Conservation (phyloP, 2,888 invertebrate species). For the Rhodophaea formosa region DNA sequence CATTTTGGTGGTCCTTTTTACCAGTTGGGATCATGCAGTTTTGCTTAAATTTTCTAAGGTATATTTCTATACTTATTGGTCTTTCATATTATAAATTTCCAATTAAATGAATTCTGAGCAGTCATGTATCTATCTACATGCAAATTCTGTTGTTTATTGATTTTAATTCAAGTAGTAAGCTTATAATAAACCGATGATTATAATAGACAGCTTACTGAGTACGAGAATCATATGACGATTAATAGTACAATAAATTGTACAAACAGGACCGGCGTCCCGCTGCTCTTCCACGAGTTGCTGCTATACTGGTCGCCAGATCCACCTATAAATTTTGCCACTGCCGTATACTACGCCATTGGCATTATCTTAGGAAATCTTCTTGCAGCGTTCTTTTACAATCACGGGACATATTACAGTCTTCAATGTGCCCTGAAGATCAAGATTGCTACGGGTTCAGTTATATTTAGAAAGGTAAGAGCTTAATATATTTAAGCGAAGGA, state of each 20-base stretch:
- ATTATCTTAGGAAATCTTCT: background rate
- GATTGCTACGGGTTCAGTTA: background rate
- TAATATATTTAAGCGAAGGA: background rate
- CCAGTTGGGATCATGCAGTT: slow-evolving; percentile 6
- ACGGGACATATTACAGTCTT: background rate
- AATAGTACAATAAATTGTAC: background rate
- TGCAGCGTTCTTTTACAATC: slow-evolving; percentile 6
- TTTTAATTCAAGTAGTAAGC: too few relatives aligned
- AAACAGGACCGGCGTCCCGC: background rate
- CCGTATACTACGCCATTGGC: slow-evolving; percentile 3
- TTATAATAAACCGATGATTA: too few relatives aligned
- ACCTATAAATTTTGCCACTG: background rate
- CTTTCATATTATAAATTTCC: too few relatives aligned
- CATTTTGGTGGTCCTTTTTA: background rate
- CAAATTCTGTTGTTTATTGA: too few relatives aligned
- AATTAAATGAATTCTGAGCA: too few relatives aligned
- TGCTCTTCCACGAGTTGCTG: background rate
- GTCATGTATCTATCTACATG: too few relatives aligned
- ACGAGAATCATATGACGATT: too few relatives aligned
- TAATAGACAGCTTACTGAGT: too few relatives aligned
- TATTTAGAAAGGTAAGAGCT: slow-evolving; percentile 6
- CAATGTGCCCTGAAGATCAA: slow-evolving; percentile 4
- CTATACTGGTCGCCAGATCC: background rate
- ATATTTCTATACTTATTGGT: background rate
- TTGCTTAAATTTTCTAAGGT: background rate